Conservation (phyloP, 53 echinoderm and acorn worm genomes). For the Holothuria leucospilota region DNA sequence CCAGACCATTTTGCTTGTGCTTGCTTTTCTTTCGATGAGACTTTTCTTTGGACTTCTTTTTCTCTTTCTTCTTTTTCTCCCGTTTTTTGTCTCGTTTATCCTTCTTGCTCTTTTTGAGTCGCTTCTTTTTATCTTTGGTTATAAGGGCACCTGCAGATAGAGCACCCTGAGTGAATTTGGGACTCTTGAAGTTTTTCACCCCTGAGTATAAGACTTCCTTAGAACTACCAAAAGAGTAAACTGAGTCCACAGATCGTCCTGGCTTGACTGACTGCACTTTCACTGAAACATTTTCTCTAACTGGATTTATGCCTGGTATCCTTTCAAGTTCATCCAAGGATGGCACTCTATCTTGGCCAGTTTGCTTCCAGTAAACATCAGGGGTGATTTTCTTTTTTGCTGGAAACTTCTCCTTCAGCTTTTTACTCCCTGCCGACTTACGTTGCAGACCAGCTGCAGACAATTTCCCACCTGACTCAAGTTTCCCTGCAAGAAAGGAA, state of each 20-base stretch:
- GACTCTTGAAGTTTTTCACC: no score
- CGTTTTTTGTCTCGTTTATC: slow-evolving; percentile 67
- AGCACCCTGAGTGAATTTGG: no score
- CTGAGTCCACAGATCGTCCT: no score
- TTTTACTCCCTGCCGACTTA: slow-evolving; percentile 23
- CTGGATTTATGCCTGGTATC: not conserved
- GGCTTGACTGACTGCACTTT: no score
- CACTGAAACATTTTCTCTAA: no score
- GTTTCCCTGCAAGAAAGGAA: slow-evolving; percentile 16
- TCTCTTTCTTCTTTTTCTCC: slow-evolving; percentile 59
- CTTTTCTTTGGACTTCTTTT: slow-evolving; percentile 53
- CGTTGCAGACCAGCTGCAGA: slow-evolving; percentile 31
- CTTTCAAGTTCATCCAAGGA: slow-evolving; percentile 35
- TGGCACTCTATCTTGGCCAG: slow-evolving; percentile 32
- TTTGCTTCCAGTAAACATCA: slow-evolving; percentile 44
- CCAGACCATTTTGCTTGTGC: slow-evolving; percentile 52
- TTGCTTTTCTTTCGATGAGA: slow-evolving; percentile 50
- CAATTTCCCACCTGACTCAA: slow-evolving; percentile 29
- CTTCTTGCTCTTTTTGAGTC: slow-evolving; percentile 76
- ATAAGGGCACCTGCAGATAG: not conserved
- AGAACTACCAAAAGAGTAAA: no score
- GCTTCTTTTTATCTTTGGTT: slow-evolving; percentile 71
- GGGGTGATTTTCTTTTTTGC: slow-evolving; percentile 43
- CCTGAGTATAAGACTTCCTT: no score
- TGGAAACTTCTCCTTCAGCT: slow-evolving; percentile 32